Evolutionary conservation across 1,140 invertebrate genomes (phyloP), one percentile per base, ranked within the genome.

Genomic region (Calliopsis andreniformis): DNA sequence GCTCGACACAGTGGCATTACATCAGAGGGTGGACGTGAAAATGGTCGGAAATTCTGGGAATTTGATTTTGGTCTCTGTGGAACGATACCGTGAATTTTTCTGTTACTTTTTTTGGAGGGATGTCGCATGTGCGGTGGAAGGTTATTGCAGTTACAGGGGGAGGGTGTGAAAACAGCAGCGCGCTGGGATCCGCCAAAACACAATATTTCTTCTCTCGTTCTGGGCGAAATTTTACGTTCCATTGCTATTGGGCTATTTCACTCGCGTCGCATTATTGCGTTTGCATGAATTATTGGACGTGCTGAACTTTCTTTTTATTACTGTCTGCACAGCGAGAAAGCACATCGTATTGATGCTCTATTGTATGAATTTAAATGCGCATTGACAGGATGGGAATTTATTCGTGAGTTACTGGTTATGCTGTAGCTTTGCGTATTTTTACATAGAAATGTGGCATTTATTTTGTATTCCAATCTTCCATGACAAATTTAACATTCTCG

Each of bases 131-230:
- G 61, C 47, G 20, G 25, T 25, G 58, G 32, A 49, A 63, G 63
- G 61, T 71, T 71, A 71, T 71, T 8, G 45, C 18, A 49, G 59
- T 63, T 30, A 51, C n/a, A n/a, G n/a, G 47, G 32, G 5, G 1
- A 3, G 18, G n/a, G 14, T 8, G 47, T 16, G n/a, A 53, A 72
- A 72, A 63, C 42, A 63, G 51, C 28, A n/a, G 2, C 12, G 14
- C 2, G 12, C 30, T 18, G 6, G 30, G 49, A 47, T 23, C 23
- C 28, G 6, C 3, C 4, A 25, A 18, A 28, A 12, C n/a, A 23
- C 23, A 39, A 18, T 42, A 61, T 51, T 51, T 63, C 45, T n/a
- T 39, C 32, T 5, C 62, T 42, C 3, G 18, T 23, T 30, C 28
- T 4, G n/a, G 30, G 25, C 32, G 30, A 71, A 63, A 63, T 23